Evolutionary conservation across 2,797 vertebrate genomes (phyloP).

Genomic region (Toxotes lorentzi): DNA sequence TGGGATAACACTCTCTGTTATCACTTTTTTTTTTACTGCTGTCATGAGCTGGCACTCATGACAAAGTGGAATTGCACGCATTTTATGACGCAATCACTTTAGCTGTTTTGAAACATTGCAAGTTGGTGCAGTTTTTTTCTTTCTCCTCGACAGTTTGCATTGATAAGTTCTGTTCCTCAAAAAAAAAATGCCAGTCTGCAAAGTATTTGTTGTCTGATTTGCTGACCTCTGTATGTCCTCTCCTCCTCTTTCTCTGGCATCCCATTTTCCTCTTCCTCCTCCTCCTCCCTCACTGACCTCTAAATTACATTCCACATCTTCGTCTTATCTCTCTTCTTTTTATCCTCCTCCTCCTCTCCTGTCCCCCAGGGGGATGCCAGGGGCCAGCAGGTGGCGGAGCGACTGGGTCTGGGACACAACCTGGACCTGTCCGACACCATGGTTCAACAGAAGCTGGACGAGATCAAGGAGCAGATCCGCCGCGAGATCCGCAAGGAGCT

Average conservation of each 20-base stretch:
- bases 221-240: slow-evolving; percentile 40
- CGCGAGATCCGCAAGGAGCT: slow-evolving; percentile 99
- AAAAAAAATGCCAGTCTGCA: slow-evolving; percentile 12
- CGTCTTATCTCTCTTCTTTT: slow-evolving; percentile 10
- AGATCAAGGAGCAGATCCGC: slow-evolving; percentile 98
- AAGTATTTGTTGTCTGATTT: slow-evolving; percentile 24
- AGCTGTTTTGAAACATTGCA: slow-evolving; percentile 14
- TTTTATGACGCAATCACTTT: slow-evolving; percentile 13
- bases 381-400: slow-evolving; percentile 91
- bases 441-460: slow-evolving; percentile 98
- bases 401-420: slow-evolving; percentile 91
- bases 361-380: slow-evolving; percentile 85
- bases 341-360: slow-evolving; percentile 8
- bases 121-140: neutral
- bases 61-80: slow-evolving; percentile 2
- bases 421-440: slow-evolving; percentile 95
- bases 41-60: slow-evolving; percentile 7
- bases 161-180: neutral
- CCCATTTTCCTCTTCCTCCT: slow-evolving; percentile 36
- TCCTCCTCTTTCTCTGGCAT: slow-evolving; percentile 42
- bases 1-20: neutral
- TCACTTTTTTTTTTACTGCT: neutral
- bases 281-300: slow-evolving; percentile 36
- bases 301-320: slow-evolving; percentile 45
- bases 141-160: neutral